Conservation (phyloP, 2,888 invertebrate species). For the Drosophila greeni region DNA sequence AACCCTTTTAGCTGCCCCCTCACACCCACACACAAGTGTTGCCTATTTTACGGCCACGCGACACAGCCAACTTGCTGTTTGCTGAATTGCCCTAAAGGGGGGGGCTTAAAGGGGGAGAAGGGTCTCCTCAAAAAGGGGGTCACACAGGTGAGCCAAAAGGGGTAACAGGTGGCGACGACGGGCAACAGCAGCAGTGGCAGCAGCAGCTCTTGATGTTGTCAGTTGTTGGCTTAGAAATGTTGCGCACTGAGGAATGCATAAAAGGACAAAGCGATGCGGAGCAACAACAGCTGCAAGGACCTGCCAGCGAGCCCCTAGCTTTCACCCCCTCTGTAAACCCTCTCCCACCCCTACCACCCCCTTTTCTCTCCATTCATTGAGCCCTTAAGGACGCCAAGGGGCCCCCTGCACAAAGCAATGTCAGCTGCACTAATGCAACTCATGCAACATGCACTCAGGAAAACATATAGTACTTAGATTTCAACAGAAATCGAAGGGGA, state of each 20-base stretch:
- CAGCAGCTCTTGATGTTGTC: conserved; percentile 60
- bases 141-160: conserved; percentile 4
- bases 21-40: conserved; percentile 32
- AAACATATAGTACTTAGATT: not conserved
- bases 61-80: conserved; percentile 17
- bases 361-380: not conserved
- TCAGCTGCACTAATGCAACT: conserved; percentile 34
- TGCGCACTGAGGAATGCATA: conserved; percentile 41
- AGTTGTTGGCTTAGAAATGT: conserved; percentile 50
- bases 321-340: not conserved
- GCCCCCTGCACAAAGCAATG: conserved; percentile 35
- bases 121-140: conserved; percentile 1
- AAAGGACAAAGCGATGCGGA: conserved; percentile 41
- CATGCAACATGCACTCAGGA: conserved; percentile 15
- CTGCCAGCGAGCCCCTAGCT: not conserved
- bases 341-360: not conserved
- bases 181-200: not conserved
- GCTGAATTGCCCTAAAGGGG: conserved; percentile 11
- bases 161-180: not conserved
- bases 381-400: conserved; percentile 7
- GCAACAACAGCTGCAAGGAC: conserved; percentile 38
- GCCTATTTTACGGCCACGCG: conserved; percentile 30
- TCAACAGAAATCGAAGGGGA: not conserved
- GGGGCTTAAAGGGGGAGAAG: too few relatives aligned
- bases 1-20: conserved; percentile 19